These are phyloP conservation scores for Sitophilus oryzae DNA, from an alignment of 1,140 invertebrate species.

Conservation along the genomic window DNA sequence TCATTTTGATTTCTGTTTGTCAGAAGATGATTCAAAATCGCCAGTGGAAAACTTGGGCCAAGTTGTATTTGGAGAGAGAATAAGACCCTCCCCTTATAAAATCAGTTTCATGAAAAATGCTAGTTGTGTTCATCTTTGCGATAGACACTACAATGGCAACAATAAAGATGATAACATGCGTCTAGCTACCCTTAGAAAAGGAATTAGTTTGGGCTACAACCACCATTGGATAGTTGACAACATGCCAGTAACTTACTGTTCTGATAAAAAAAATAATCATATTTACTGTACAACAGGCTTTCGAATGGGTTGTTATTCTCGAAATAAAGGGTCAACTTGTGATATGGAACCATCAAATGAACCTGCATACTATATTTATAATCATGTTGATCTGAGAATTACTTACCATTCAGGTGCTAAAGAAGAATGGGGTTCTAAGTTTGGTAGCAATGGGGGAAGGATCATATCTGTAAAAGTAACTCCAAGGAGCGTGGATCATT, in stretches of 20 bases:
- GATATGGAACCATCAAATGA: conserved; percentile 15
- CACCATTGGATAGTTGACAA: conserved; percentile 99
- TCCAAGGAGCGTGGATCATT: conserved; percentile 40
- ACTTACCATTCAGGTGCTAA: conserved; percentile 83
- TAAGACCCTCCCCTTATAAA: conserved; percentile 85
- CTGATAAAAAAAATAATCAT: conserved; percentile 66
- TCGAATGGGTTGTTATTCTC: conserved; percentile 91
- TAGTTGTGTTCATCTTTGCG: conserved; percentile 66
- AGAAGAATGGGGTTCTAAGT: conserved; percentile 78
- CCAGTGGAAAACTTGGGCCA: conserved; percentile 97
- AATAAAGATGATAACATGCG: conserved; percentile 60
- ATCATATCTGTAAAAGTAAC: conserved; percentile 75
- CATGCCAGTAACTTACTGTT: conserved; percentile 97
- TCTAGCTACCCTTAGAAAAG: conserved; percentile 78
- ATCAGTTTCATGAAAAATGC: conserved; percentile 68
- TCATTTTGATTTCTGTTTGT: conserved; percentile 90
- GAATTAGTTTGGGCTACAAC: conserved; percentile 95
- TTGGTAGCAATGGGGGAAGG: conserved; percentile 74
- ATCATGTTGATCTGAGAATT: conserved; percentile 91
- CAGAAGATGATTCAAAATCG: conserved; percentile 62
- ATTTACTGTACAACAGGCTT: conserved; percentile 92
- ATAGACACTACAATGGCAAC: conserved; percentile 68
- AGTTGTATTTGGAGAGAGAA: conserved; percentile 97
- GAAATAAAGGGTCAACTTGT: conserved; percentile 42
- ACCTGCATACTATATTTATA: conserved; percentile 80